A percentile compares a stretch with the other conserved stretches of the same genome.
These are phyloP conservation scores for Diprion similis DNA, from an alignment of 1,140 invertebrate genomes.

Conservation along the genomic window DNA sequence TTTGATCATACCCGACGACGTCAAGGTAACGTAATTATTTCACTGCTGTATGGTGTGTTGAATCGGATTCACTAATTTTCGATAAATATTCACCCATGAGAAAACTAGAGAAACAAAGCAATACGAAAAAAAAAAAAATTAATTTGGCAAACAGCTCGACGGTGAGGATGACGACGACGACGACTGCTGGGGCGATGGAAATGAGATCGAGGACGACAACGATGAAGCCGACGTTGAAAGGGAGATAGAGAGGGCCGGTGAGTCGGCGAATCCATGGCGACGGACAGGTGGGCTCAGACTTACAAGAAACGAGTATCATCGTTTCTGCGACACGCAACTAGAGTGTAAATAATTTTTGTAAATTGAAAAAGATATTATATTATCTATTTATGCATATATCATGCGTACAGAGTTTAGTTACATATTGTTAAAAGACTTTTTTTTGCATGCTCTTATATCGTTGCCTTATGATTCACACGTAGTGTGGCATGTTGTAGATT, in stretches of 20 bases:
- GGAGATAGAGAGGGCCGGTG: conserved; percentile 34
- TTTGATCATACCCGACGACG: conserved; percentile 52
- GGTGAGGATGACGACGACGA: conserved; percentile 57
- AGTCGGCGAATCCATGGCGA: conserved; percentile 69
- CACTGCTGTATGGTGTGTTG: neutral
- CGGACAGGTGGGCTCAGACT: conserved; percentile 65
- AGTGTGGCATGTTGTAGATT: too few species aligned
- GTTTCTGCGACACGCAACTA: conserved; percentile 77
- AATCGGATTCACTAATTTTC: neutral
- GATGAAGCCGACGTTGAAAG: conserved; percentile 24
- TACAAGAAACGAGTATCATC: conserved; percentile 76
- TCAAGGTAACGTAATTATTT: conserved; percentile 39
- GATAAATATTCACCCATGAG: too few species aligned
- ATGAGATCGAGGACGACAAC: conserved; percentile 24
- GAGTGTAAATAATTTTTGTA: conserved; percentile 69
- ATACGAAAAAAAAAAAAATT: too few species aligned
- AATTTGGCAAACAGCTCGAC: conserved; percentile 39
- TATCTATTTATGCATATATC: conserved; percentile 10
- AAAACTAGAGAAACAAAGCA: too few species aligned
- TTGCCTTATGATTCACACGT: conserved; percentile 18
- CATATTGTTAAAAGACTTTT: conserved; percentile 29
- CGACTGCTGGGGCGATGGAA: conserved; percentile 45
- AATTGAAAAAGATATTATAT: conserved; percentile 4
- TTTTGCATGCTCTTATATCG: too few species aligned
- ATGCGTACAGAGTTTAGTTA: neutral